These are phyloP conservation scores for Branchipolynoe longqiensis DNA, from an alignment of 2,888 invertebrate species.

Conservation along the genomic window DNA sequence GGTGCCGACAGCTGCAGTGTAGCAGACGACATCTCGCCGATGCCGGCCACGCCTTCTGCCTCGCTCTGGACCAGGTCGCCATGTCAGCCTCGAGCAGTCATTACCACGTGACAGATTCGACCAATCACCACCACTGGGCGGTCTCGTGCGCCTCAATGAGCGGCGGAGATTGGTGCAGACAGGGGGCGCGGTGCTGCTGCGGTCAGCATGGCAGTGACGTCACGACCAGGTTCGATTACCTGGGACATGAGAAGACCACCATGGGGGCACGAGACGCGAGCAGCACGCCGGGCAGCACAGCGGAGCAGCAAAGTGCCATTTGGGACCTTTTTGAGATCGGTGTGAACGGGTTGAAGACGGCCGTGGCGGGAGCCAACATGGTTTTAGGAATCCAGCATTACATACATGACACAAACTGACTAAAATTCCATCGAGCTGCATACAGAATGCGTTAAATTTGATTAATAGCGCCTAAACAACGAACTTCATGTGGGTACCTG, in stretches of 20 bases:
- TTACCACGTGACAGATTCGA: constrained; percentile 59
- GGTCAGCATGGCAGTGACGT: neutral
- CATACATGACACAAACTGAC: constrained; percentile 65
- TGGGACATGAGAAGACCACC: constrained; percentile 1
- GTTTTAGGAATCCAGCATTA: constrained; percentile 72
- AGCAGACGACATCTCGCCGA: neutral
- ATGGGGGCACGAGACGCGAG: neutral
- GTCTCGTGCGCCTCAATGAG: neutral
- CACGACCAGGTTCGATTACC: neutral
- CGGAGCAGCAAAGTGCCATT: constrained; percentile 32
- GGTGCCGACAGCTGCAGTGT: neutral
- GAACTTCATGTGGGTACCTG: no score
- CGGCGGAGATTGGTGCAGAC: neutral
- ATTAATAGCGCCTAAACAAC: no score
- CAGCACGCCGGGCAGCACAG: neutral
- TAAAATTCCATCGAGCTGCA: no score
- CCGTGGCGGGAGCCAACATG: constrained; percentile 71
- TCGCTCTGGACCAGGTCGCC: constrained; percentile 17
- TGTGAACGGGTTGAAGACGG: constrained; percentile 70
- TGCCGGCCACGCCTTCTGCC: neutral
- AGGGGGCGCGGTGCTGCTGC: neutral
- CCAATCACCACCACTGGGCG: constrained; percentile 60
- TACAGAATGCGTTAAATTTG: no score
- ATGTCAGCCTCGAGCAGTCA: constrained; percentile 28
- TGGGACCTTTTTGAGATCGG: constrained; percentile 68